A percentile compares a stretch with the other conserved stretches of the same genome.
Conservation (phyloP, 2,113 vertebrate species). For the Engystomops pustulosus region DNA sequence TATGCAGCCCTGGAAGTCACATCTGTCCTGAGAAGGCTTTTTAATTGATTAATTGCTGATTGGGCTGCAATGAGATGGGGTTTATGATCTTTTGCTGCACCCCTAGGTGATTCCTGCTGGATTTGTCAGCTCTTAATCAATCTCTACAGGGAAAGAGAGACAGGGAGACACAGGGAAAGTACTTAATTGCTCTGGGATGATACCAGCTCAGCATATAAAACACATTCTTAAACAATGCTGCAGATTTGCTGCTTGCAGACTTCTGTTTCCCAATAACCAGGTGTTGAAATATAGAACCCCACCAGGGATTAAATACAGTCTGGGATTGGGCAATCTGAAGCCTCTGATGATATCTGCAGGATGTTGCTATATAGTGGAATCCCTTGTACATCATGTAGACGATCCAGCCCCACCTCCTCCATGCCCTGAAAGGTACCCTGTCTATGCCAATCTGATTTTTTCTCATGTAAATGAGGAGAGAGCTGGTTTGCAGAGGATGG, state of each 20-base stretch:
- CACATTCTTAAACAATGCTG: slow-evolving; percentile 58
- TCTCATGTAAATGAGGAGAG: slow-evolving; percentile 59
- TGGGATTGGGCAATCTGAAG: background rate
- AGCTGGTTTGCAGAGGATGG: slow-evolving; percentile 60
- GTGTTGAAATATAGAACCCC: background rate
- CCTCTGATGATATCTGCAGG: background rate
- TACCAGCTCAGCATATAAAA: slow-evolving; percentile 63
- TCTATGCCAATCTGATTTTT: slow-evolving; percentile 53
- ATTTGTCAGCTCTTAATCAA: slow-evolving; percentile 65
- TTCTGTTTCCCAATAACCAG: background rate
- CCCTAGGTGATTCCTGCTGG: slow-evolving; percentile 63
- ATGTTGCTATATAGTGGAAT: slow-evolving; percentile 8
- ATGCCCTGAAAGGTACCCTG: slow-evolving; percentile 56
- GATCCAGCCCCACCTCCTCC: slow-evolving; percentile 30
- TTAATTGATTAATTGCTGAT: slow-evolving; percentile 66
- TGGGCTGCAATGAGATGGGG: slow-evolving; percentile 56
- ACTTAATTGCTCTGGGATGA: slow-evolving; percentile 62
- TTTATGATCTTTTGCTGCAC: slow-evolving; percentile 62
- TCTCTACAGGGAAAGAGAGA: slow-evolving; percentile 59
- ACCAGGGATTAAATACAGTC: slow-evolving; percentile 7
- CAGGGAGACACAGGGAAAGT: slow-evolving; percentile 61
- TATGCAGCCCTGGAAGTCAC: slow-evolving; percentile 45
- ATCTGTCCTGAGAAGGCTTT: slow-evolving; percentile 49
- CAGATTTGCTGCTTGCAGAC: slow-evolving; percentile 9
- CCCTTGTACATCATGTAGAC: background rate